phyloP scores from a whole-genome alignment of 2,797 vertebrate genomes.

The Spondyliosoma cantharus region DNA sequence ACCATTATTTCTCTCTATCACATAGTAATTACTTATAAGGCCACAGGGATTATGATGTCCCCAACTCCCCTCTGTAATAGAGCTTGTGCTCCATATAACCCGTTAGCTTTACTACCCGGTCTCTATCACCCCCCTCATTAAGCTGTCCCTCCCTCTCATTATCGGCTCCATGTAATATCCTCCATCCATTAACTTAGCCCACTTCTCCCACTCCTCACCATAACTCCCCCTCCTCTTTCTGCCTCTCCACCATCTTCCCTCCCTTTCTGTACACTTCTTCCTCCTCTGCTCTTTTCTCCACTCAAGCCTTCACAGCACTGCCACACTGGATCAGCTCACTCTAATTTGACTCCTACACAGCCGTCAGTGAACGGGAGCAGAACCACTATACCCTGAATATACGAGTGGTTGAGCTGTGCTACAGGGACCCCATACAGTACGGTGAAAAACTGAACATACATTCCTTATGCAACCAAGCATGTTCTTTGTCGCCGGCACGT shows the following conservation, averaged over 20 bases:
- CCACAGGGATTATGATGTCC: constrained; percentile 78
- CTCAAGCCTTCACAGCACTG: constrained; percentile 62
- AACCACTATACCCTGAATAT: constrained; percentile 43
- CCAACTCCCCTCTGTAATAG: constrained; percentile 75
- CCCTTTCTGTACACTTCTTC: constrained; percentile 30
- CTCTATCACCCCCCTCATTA: constrained; percentile 71
- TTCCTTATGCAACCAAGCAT: constrained; percentile 54
- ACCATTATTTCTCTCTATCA: constrained; percentile 72
- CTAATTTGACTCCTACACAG: constrained; percentile 69
- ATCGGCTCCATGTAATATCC: constrained; percentile 69
- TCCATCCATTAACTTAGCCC: constrained; percentile 67
- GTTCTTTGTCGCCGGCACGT: constrained; percentile 18
- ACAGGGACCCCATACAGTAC: constrained; percentile 43
- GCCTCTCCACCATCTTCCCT: constrained; percentile 35
- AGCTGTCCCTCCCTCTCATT: constrained; percentile 69
- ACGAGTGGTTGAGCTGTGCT: constrained; percentile 19
- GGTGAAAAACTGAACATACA: constrained; percentile 42
- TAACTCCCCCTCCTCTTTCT: constrained; percentile 17
- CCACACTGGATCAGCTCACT: constrained; percentile 66
- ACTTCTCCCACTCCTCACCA: constrained; percentile 49
- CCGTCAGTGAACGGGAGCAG: constrained; percentile 56
- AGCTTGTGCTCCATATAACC: constrained; percentile 71
- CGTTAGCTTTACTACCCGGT: constrained; percentile 62
- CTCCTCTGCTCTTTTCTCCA: constrained; percentile 57
- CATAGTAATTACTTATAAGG: constrained; percentile 79